Evolutionary conservation across 2,113 vertebrate genomes (phyloP), one percentile per base, ranked within the genome.

Genomic region (Burhinus bistriatus): DNA sequence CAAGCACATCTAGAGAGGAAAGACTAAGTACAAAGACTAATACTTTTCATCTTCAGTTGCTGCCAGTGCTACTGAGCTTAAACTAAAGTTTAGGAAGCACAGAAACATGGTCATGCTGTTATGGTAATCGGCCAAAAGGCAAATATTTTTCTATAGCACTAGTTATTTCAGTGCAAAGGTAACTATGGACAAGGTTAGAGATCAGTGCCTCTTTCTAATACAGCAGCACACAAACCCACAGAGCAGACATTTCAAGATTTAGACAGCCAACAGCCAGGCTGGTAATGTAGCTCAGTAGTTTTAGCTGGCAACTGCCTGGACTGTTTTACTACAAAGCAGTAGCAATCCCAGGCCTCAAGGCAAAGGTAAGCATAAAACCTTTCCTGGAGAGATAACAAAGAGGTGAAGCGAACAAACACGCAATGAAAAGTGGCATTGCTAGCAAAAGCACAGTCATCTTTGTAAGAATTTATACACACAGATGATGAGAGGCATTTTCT

Each of bases 1-100:
- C 80, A n/a, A 89, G 86, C 72, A 49, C 69, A 11, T 40, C 91
- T 8, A 15, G 55, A 95, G 91, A 94, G 93, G 59, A 78, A 44
- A 76, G 80, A 66, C 86, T 62, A 94, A 94, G 89, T 15, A 47
- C 64, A 32, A 59, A 70, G 71, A 42, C 68, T 15, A 77, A 71
- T 3, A 11, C 71, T 83, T 73, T 32, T 55, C 76, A 66, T 23
- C 86, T 78, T 70, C 11, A 5, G 68, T 3, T 58, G 61, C 90
- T 81, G 86, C 57, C 65, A 25, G 72, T 3, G 71, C 80, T 86
- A 18, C 65, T 2, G 64, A 79, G 65, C 64, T 69, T 26, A 10
- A 64, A 11, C 0, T 10, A 29, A n/a, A 47, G 26, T 14, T 9
- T 16, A 25, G 73, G 84, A 51, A 65, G 52, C 1, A 1, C 22